A percentile compares a stretch with the other conserved stretches of the same genome.
phyloP scores from a whole-genome alignment of 2,113 vertebrate genomes.

The human (Homo sapiens) region GRCh38 chr12:56425001-56425500 shows the following conservation, averaged over 20 bases:
- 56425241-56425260: background rate
- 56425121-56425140: constrained; percentile 87
- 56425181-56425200: background rate
- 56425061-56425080: constrained; percentile 81
- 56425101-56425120: constrained; percentile 39
- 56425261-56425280: background rate
- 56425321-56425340: background rate
- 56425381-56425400: background rate
- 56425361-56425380: background rate
- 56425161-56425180: accelerated
- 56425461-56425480: background rate
- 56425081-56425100: background rate
- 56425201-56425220: accelerated
- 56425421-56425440: background rate
- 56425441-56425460: background rate
- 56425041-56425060: constrained; percentile 88
- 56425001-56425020: constrained; percentile 74
- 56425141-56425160: constrained; percentile 86
- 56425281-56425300: background rate
- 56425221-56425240: background rate
- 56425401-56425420: background rate
- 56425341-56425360: background rate
- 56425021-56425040: constrained; percentile 85
- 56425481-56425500: background rate
- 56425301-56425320: background rate